Evolutionary conservation across 2,797 vertebrate genomes (phyloP).

Genomic region (Propithecus perrieri): DNA sequence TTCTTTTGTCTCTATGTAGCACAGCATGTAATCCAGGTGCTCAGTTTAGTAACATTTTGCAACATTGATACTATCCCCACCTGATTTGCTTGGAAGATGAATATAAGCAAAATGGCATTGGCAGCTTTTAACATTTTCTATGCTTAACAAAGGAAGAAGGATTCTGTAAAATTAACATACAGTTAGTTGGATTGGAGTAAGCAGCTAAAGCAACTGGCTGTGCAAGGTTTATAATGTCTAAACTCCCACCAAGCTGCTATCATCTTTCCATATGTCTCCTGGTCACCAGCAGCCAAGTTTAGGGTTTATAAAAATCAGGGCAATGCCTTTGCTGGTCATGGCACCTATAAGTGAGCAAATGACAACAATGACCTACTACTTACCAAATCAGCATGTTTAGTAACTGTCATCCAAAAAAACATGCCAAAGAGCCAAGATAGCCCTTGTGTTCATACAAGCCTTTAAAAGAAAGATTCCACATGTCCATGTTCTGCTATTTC

Average conservation of each 20-base stretch:
- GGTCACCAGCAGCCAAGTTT: conserved; percentile 32
- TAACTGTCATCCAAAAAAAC: conserved; percentile 25
- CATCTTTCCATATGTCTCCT: background rate
- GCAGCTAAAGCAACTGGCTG: conserved; percentile 10
- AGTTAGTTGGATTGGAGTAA: conserved; percentile 11
- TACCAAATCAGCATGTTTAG: background rate
- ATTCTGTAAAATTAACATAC: background rate
- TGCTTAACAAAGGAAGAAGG: conserved; percentile 45
- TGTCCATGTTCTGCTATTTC: background rate
- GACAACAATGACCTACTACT: background rate
- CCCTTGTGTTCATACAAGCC: background rate
- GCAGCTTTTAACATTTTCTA: conserved; percentile 43
- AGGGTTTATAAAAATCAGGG: conserved; percentile 18
- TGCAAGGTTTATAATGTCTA: conserved; percentile 29
- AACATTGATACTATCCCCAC: background rate
- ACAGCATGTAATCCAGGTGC: conserved; percentile 21
- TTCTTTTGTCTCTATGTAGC: background rate
- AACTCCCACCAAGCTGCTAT: conserved; percentile 4
- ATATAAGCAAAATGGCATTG: conserved; percentile 30
- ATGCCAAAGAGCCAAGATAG: background rate
- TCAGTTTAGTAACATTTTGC: conserved; percentile 48
- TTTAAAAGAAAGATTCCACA: background rate
- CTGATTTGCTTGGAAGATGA: conserved; percentile 7
- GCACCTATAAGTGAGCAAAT: conserved; percentile 44
- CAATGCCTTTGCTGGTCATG: background rate